Evolutionary conservation across 1,140 invertebrate genomes (phyloP), one percentile per base, ranked within the genome.

Genomic region (Matsumurasca onukii): DNA sequence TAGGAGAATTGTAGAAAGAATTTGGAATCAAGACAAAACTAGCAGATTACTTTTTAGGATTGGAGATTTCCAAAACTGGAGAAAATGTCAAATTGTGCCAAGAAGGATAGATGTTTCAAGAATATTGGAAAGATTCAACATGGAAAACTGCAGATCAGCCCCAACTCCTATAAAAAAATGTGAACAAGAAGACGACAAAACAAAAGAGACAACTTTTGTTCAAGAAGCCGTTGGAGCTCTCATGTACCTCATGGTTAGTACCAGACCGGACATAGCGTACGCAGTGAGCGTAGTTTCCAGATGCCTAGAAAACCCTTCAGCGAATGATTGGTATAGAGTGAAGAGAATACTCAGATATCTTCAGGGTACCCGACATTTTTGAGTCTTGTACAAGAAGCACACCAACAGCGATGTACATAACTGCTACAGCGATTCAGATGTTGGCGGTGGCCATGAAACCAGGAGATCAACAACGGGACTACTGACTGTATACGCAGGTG

Each of bases 261-360:
- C 78, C 1, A 39, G 78, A 29, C 78, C 77, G 25, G 79, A 80
- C 67, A 73, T 81, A 12, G 64, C 73, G 1, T 80, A 72, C 68
- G 73, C 76, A 17, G 76, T 80, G 39, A 45, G 39, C n/a, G 39
- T 45, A 45, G 39, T 45, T n/a, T 45, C 39, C 39, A 45, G 39
- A 45, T 12, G 39, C 39, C 39, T 45, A 45, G 39, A 45, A 45
- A 45, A 45, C n/a, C 39, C 39, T 45, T 12, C 39, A 45, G n/a
- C n/a, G n/a, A 45, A 45, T 45, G 39, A 45, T 45, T 45, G 39
- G 39, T 45, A n/a, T 45, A 9, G 39, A n/a, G 39, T 45, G 39
- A 45, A 45, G 39, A 45, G 39, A 45, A 45, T 45, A 45, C 39
- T 45, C 39, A 45, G 39, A 45, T 45, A 45, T 45, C 39, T 45